These are phyloP conservation scores for Lepidocolaptes lacrymiger DNA, from an alignment of 2,797 vertebrate species.

Conservation along the genomic window DNA sequence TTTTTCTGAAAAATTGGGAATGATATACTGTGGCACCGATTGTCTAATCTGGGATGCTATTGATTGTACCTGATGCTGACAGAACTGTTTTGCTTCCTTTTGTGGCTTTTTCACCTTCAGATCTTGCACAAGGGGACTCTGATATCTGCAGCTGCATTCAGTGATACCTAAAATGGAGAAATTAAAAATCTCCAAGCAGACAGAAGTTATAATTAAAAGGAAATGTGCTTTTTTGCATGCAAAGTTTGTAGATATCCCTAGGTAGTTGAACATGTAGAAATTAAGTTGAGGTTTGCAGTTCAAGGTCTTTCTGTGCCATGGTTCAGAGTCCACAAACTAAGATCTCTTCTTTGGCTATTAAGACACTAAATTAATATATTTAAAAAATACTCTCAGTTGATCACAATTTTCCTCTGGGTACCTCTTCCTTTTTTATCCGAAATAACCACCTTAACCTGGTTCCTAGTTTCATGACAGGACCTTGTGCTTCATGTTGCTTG, in stretches of 20 bases:
- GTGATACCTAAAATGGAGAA: not conserved
- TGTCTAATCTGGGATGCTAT: slow-evolving; percentile 50
- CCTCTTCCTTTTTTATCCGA: not conserved
- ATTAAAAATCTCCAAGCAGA: not conserved
- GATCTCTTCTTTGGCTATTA: not conserved
- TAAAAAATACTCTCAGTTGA: not conserved
- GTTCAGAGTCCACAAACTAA: not conserved
- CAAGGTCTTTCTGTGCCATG: not conserved
- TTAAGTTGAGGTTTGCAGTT: not conserved
- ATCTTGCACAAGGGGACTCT: not conserved
- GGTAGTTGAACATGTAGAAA: not conserved
- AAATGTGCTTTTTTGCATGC: not conserved
- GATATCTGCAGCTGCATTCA: not conserved
- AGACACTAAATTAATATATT: not conserved
- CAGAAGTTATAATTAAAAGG: not conserved
- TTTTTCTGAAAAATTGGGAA: not conserved
- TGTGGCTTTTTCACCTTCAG: slow-evolving; percentile 54
- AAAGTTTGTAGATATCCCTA: not conserved
- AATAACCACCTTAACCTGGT: not conserved
- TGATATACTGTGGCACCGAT: not conserved
- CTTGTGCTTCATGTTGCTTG: not conserved
- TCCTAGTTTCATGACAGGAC: not conserved
- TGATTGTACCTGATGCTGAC: slow-evolving; percentile 50
- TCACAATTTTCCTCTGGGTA: not conserved
- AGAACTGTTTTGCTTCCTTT: slow-evolving; percentile 23